A percentile compares a stretch with the other conserved stretches of the same genome.
phyloP scores from a whole-genome alignment of 2,888 invertebrate genomes.

The Anaspis maculata region DNA sequence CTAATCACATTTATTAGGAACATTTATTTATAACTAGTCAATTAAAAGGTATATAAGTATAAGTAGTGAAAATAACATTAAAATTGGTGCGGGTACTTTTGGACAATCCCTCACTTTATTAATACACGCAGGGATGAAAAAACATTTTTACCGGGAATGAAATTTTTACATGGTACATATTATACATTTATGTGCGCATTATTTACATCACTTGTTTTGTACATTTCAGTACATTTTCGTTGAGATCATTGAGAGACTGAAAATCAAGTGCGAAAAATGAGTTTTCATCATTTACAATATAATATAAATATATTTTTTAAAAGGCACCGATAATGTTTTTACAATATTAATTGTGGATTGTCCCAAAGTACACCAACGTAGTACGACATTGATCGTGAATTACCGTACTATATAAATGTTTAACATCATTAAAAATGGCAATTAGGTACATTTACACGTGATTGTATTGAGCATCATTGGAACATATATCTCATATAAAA shows the following conservation, averaged over 20 bases:
- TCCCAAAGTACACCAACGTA: conserved; percentile 16
- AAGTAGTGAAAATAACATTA: conserved; percentile 2
- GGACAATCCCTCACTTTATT: conserved; percentile 5
- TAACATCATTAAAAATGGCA: conserved; percentile 30
- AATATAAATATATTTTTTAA: conserved; percentile 12
- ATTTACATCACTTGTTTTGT: too few species aligned
- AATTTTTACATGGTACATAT: conserved; percentile 1
- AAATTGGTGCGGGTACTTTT: conserved; percentile 5
- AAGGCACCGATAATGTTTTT: conserved; percentile 23
- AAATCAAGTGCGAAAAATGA: conserved; percentile 5
- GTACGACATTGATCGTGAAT: conserved; percentile 1
- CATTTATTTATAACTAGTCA: conserved; percentile 27
- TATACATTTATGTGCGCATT: too few species aligned
- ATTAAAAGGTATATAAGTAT: background rate
- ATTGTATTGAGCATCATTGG: conserved; percentile 32
- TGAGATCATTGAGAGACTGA: background rate
- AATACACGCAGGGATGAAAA: conserved; percentile 13
- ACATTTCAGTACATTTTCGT: too few species aligned
- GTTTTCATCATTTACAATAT: conserved; percentile 20
- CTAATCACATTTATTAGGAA: conserved; percentile 32
- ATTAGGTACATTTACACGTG: conserved; percentile 28
- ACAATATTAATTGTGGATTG: conserved; percentile 12
- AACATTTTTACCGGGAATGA: conserved; percentile 10
- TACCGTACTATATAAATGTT: conserved; percentile 31
- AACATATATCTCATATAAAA: conserved; percentile 16